phyloP scores from a whole-genome alignment of 2,888 invertebrate genomes.

The Linnaemya tessellans region DNA sequence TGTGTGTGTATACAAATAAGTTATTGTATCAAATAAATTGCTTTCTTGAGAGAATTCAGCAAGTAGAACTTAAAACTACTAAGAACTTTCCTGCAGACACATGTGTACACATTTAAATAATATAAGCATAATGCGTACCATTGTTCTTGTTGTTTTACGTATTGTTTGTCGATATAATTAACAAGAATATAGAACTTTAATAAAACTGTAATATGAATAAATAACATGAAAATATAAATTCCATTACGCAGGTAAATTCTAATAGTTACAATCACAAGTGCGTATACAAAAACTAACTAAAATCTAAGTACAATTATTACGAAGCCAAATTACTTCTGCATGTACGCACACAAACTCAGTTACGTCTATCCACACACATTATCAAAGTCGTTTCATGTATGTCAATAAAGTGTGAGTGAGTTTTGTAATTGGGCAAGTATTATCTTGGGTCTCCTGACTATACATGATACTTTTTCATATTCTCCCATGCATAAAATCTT shows the following conservation, averaged over 20 bases:
- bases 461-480: constrained; percentile 16
- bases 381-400: not conserved
- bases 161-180: constrained; percentile 56
- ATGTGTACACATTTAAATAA: not conserved
- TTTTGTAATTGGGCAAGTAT: constrained; percentile 10
- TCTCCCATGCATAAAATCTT: not conserved
- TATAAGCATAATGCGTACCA: not conserved
- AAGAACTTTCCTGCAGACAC: not conserved
- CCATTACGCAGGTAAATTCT: constrained; percentile 35
- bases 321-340: not conserved
- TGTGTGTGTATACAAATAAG: too few species aligned
- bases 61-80: not conserved
- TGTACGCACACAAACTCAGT: not conserved
- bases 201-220: constrained; percentile 43
- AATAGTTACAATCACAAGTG: not conserved
- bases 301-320: constrained; percentile 16
- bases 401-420: not conserved
- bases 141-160: not conserved
- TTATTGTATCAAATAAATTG: constrained; percentile 34
- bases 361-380: not conserved
- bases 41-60: constrained; percentile 4
- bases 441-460: constrained; percentile 38
- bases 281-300: not conserved
- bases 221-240: constrained; percentile 51
- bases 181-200: constrained; percentile 56